Evolutionary conservation across 2,113 vertebrate species (phyloP), one percentile per base, ranked within the genome.

Genomic region (Podarcis muralis): DNA sequence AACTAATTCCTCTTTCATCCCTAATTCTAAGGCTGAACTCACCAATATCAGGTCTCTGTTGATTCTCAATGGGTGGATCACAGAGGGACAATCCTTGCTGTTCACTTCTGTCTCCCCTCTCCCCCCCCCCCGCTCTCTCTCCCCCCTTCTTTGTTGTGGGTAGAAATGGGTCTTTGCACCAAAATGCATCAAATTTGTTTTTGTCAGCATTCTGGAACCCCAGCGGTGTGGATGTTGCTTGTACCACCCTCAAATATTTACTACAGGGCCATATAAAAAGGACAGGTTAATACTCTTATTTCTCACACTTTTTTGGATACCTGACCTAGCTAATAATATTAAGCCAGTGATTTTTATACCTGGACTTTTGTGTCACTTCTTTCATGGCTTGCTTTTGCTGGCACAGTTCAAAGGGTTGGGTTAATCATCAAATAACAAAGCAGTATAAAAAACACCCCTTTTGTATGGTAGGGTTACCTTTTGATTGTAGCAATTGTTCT

Each of bases 401-500:
- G 5, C 16, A 66, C 23, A 72, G 25, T 40, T 37, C 53, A 53
- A 48, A 69, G 77, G 12, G 81, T 25, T 74, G 77, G 11, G 86
- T 32, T 77, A 88, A 18, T 66, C 71, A 59, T 81, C 80, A 93
- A 90, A 91, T 88, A 82, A 87, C 20, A 16, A 89, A 87, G 69
- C n/a, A 2, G 4, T 76, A 71, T 40, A 16, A 78, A 87, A 59
- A 35, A 5, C 79, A 66, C 66, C 86, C 40, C 87, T 71, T 87
- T 91, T 81, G 82, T 88, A 84, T 68, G 0, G 0, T 59, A 85
- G 89, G 88, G 66, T 85, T 74, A 90, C 0, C 87, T 93, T 92
- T 84, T 27, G 65, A 92, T 93, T 93, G 83, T 66, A 95, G 88
- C 43, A 6, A 88, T 95, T 90, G 86, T 74, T 23, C 0, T 0